Evolutionary conservation across 2,113 vertebrate genomes (phyloP), one percentile per base, ranked within the genome.

Genomic region (Lathamus discolor): DNA sequence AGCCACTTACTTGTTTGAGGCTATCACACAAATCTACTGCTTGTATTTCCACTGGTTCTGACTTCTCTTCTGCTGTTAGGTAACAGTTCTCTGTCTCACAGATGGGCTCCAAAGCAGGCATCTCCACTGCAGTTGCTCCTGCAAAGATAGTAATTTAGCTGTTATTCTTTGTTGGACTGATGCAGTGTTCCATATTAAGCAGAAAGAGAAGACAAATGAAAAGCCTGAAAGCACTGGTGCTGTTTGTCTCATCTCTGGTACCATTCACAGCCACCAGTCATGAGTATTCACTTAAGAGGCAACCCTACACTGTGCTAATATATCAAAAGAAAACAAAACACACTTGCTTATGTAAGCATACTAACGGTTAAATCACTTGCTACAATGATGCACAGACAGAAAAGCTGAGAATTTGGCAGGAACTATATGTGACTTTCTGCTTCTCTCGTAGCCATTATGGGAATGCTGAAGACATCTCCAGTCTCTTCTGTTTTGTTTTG

Each of bases 1-100:
- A 86, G 25, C 20, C 27, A 79, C 96, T 96, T 76, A 98, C 98
- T 90, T 96, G 91, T 82, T 96, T 94, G 68, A 97, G 27, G 49
- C 78, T 88, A 77, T 87, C 90, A 55, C 33, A 9, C 41, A 62
- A 29, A 74, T 61, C 67, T 55, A 63, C 73, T 35, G 57, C 52
- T 62, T 76, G 64, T 48, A 51, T 44, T 72, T 95, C 95, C 44
- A 66, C 69, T 43, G 82, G 22, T n/a, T 81, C 80, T 2, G 39
- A 17, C n/a, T 85, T 72, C 64, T 92, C 81, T 55, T 67, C 57
- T 16, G 77, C 61, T 59, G n/a, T 8, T 52, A 62, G 55, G 52
- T 11, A 3, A 25, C 35, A 72, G 51, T 8, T 85, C 51, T 94
- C 84, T 35, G 55, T 81, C 41, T 88, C 93, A 49, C 59, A 69